Base-by-base conservation (phyloP, 2,888 invertebrate species). In the Spicauda simplicius region DNA sequence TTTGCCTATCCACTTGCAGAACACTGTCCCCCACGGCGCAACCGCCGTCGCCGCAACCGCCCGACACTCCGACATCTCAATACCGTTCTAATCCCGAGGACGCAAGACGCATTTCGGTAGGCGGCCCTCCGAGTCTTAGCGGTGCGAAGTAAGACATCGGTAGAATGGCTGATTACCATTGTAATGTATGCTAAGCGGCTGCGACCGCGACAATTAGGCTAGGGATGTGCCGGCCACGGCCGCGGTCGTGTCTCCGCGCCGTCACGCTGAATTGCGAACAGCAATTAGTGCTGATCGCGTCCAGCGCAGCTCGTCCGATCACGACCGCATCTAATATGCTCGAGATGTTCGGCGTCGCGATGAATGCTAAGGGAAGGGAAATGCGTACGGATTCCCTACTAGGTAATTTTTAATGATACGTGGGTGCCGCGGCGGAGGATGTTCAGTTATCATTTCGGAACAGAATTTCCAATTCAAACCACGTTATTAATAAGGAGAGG, bases 401-500 rank as follows among this genome's bases (percentile, higher is more conserved):
- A 66, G 72, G 74, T 64, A 63, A 70, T 65, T 69, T 69, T 70
- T 71, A 74, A 72, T 65, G 65, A 65, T 59, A 74, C 73, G 76
- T 72, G 75, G 74, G 79, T 74, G 77, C 70, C 62, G 53, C 69
- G 57, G 71, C 69, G 69, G 41, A 64, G 57, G 64, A 64, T 52
- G 53, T 45, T 54, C 45, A 30, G 59, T 45, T 59, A 65, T 65
- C 65, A 54, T 65, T 64, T 65, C 65, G 55, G 70, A 60, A 52
- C 68, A 55, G 73, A 76, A 86, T 86, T 84, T 85, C 80, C 84
- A 76, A 89, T 88, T 86, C 91, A 81, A 83, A 76, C 83, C 90
- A 89, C 91, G 91, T 89, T 82, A 90, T 88, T 88, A 90, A 90
- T 86, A 88, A 90, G 88, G 84, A 81, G 82, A 81, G 84, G 78